A percentile compares a stretch with the other conserved stretches of the same genome.
phyloP scores from a whole-genome alignment of 1,140 invertebrate genomes.

The Harpegnathos saltator region DNA sequence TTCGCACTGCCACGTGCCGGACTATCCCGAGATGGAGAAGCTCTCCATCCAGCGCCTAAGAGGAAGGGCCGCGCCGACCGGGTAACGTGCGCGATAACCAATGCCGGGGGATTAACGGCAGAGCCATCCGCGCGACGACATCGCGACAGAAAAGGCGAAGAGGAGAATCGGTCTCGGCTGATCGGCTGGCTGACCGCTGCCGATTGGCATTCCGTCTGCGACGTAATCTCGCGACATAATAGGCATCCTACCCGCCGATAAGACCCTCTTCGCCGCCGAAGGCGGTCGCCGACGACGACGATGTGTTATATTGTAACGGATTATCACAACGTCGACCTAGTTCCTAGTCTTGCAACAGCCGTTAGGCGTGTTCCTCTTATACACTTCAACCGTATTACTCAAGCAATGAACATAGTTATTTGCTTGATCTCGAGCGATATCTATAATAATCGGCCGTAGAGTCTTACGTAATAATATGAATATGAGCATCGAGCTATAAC shows the following conservation, averaged over 20 bases:
- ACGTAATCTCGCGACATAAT: not conserved
- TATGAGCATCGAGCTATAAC: not conserved
- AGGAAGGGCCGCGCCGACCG: too few species aligned
- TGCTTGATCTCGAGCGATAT: slow-evolving; percentile 13
- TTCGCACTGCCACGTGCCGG: not conserved
- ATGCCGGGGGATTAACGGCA: too few species aligned
- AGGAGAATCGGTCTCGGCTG: too few species aligned
- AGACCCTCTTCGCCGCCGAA: not conserved
- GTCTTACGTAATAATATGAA: slow-evolving; percentile 27
- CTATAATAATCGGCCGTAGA: not conserved
- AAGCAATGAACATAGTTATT: slow-evolving; percentile 14
- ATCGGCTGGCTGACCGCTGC: too few species aligned
- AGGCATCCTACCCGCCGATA: not conserved
- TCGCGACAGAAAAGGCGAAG: too few species aligned
- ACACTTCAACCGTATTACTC: slow-evolving; percentile 11
- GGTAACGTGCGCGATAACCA: too few species aligned
- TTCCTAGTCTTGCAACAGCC: slow-evolving; percentile 24
- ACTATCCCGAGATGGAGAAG: not conserved
- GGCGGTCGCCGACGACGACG: too few species aligned
- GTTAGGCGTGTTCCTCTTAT: not conserved
- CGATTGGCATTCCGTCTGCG: not conserved
- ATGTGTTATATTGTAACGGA: slow-evolving; percentile 5
- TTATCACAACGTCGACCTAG: not conserved
- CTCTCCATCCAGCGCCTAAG: too few species aligned
- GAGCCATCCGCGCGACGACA: too few species aligned